A percentile compares a stretch with the other conserved stretches of the same genome.
Conservation (phyloP, 2,888 invertebrate genomes). For the Lasioglossum malachurum region DNA sequence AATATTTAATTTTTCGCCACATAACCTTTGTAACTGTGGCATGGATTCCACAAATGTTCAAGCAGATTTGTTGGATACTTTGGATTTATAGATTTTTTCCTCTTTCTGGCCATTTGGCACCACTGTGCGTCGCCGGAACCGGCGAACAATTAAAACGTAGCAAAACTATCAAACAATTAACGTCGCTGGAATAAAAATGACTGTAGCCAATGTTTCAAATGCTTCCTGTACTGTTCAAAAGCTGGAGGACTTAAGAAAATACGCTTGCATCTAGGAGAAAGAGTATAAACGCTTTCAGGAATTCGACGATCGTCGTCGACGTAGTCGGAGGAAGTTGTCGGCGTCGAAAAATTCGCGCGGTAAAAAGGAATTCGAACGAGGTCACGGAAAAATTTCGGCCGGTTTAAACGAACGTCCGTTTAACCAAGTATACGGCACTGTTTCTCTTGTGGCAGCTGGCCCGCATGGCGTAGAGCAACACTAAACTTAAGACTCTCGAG, state of each 20-base stretch:
- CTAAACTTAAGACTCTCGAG: conserved; percentile 63
- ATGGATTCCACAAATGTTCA: no score
- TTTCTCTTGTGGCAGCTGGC: conserved; percentile 75
- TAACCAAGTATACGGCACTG: conserved; percentile 68
- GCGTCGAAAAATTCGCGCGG: not conserved
- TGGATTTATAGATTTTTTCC: no score
- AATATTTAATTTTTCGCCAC: no score
- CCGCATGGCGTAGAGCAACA: conserved; percentile 68
- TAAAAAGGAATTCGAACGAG: conserved; percentile 11
- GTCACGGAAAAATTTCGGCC: conserved; percentile 44
- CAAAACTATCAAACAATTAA: not conserved
- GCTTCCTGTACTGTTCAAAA: not conserved
- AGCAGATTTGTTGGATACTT: no score
- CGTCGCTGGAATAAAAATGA: not conserved
- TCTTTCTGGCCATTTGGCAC: no score
- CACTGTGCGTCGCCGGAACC: no score
- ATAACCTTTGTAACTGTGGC: no score
- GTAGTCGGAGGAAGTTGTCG: not conserved
- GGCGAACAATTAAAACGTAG: not conserved
- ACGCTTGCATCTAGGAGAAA: not conserved
- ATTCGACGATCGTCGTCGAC: not conserved
- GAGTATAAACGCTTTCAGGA: not conserved
- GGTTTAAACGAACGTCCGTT: conserved; percentile 47
- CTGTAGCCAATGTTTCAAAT: no score
- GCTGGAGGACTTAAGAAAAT: not conserved